These are phyloP conservation scores for Pantherophis vulpinus DNA, from an alignment of 2,797 vertebrate genomes.

Conservation along the genomic window DNA sequence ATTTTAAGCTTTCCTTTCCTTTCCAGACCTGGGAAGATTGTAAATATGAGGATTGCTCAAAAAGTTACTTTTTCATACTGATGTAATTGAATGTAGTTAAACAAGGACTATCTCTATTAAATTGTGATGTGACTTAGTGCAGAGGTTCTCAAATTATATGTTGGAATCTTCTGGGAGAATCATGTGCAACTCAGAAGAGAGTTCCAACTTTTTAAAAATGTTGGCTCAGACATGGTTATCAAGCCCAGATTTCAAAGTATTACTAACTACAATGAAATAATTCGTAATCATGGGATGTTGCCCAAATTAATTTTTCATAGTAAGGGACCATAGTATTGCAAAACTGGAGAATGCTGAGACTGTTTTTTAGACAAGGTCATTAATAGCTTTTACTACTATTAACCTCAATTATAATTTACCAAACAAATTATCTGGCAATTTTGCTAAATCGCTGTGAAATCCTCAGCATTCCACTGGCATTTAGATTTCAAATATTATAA, in stretches of 20 bases:
- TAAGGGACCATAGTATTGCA: neutral
- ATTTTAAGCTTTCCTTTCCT: neutral
- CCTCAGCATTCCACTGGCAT: neutral
- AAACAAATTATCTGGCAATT: neutral
- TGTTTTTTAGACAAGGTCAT: neutral
- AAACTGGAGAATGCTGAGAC: neutral
- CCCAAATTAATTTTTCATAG: neutral
- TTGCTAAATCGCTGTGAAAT: neutral
- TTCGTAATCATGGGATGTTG: neutral
- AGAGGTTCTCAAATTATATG: neutral
- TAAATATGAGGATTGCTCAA: neutral
- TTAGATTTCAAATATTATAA: neutral
- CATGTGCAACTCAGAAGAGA: neutral
- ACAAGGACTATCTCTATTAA: neutral
- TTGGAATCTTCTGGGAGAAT: neutral
- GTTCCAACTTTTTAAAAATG: neutral
- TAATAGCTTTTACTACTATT: neutral
- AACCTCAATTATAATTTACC: neutral
- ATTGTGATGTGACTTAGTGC: neutral
- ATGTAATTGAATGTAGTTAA: neutral
- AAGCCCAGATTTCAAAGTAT: neutral
- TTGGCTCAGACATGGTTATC: neutral
- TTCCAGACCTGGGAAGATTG: neutral
- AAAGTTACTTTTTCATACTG: neutral
- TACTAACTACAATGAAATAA: neutral